These are phyloP conservation scores for Trachythela sp. DNA, from an alignment of 64 coral and sea anemone genomes.

Conservation along the genomic window DNA sequence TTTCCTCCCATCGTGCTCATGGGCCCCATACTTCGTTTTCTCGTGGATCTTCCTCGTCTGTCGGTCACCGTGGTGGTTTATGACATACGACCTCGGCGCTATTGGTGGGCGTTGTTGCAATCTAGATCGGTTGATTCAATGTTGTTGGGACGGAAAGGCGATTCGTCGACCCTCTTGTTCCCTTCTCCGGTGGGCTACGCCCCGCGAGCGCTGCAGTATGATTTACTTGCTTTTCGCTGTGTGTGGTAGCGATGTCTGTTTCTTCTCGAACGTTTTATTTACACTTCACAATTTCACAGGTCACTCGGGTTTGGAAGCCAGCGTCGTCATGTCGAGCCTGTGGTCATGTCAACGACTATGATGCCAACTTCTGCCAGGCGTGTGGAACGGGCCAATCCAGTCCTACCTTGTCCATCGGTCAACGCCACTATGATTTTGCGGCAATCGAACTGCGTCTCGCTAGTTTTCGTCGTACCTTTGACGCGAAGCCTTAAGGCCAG, in stretches of 20 bases:
- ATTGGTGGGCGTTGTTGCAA: neutral
- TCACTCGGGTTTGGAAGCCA: neutral
- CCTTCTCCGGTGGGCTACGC: neutral
- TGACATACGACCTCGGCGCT: neutral
- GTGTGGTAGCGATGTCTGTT: neutral
- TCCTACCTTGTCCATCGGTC: neutral
- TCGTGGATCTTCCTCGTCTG: neutral
- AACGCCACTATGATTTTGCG: neutral
- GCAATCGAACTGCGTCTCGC: neutral
- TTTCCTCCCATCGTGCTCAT: slow-evolving; percentile 41
- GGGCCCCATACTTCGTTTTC: neutral
- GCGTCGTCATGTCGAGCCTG: neutral
- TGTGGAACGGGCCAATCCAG: neutral
- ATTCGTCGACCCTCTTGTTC: neutral
- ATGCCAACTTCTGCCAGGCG: neutral
- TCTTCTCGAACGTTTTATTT: too few relatives aligned
- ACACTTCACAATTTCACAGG: too few relatives aligned
- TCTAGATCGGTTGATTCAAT: neutral
- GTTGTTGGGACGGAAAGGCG: neutral
- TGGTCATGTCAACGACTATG: neutral
- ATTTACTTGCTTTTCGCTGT: neutral
- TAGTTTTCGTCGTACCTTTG: neutral
- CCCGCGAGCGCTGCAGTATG: neutral
- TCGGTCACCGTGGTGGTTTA: neutral
- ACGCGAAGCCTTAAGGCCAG: neutral